Evolutionary conservation across 2,888 invertebrate species (phyloP).

Genomic region (Phaonia tiefii): DNA sequence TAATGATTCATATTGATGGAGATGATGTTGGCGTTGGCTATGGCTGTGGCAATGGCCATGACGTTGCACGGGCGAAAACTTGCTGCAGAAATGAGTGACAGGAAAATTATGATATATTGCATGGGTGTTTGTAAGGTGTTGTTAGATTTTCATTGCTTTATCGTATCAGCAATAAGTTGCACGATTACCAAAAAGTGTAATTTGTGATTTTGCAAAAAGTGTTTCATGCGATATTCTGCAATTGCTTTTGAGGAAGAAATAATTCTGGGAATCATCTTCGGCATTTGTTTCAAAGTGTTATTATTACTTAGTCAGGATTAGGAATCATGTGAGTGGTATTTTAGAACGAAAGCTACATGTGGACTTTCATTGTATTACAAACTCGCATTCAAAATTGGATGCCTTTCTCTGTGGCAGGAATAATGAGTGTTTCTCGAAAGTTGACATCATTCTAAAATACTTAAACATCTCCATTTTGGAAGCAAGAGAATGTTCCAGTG

Average conservation of each 20-base stretch:
- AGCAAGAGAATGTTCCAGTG: too few relatives aligned
- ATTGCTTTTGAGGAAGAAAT: too few relatives aligned
- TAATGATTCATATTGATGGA: conserved; percentile 58
- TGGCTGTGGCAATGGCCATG: conserved; percentile 25
- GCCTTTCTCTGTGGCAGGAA: too few relatives aligned
- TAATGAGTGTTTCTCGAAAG: too few relatives aligned
- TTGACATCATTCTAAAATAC: too few relatives aligned
- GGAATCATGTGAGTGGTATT: background rate
- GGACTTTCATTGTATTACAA: too few relatives aligned
- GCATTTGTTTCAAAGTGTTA: conserved; percentile 1
- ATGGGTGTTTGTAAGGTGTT: conserved; percentile 28
- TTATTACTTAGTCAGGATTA: conserved; percentile 6
- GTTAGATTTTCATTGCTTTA: background rate
- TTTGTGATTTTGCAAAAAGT: too few relatives aligned
- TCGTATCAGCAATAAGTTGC: background rate
- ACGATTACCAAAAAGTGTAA: conserved; percentile 16
- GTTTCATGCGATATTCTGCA: too few relatives aligned
- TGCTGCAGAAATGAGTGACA: conserved; percentile 10
- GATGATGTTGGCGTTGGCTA: background rate
- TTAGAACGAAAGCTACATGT: too few relatives aligned
- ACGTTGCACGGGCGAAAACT: conserved; percentile 10
- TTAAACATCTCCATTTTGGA: too few relatives aligned
- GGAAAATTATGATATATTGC: conserved; percentile 40
- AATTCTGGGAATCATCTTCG: too few relatives aligned
- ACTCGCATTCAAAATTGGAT: too few relatives aligned